Evolutionary conservation across 2,797 vertebrate genomes (phyloP).

Genomic region (Protosalanx chinensis): DNA sequence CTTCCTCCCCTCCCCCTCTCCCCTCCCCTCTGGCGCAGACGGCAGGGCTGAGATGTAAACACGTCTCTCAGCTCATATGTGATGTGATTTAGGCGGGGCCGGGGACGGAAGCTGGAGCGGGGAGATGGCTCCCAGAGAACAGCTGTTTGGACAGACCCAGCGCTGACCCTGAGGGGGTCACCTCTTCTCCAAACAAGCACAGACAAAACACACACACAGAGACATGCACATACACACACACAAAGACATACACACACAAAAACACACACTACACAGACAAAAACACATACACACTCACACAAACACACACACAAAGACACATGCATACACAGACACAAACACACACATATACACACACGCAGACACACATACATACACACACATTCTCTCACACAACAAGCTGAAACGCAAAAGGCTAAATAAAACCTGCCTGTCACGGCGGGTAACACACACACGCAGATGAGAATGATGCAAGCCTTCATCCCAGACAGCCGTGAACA

Average conservation of each 20-base stretch:
- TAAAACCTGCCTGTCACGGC: background rate
- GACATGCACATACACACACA: no score
- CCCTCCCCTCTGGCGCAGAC: background rate
- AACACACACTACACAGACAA: no score
- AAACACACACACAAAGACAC: no score
- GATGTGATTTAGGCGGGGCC: background rate
- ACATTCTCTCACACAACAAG: background rate
- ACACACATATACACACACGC: no score
- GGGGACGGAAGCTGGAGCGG: constrained; percentile 24
- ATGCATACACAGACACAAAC: no score
- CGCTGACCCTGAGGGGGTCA: constrained; percentile 20
- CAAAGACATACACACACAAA: no score
- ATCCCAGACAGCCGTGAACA: background rate
- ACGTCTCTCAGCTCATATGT: background rate
- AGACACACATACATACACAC: no score
- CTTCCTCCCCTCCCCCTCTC: background rate
- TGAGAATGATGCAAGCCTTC: no score
- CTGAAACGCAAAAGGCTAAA: background rate
- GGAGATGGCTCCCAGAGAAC: constrained; percentile 37
- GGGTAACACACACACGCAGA: constrained; percentile 3
- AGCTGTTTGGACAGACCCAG: constrained; percentile 44
- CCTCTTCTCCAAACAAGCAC: background rate
- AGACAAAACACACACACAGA: background rate
- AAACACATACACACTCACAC: no score
- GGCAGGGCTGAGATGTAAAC: background rate